Evolutionary conservation across 1,140 invertebrate species (phyloP).

Genomic region (Cydia amplana): DNA sequence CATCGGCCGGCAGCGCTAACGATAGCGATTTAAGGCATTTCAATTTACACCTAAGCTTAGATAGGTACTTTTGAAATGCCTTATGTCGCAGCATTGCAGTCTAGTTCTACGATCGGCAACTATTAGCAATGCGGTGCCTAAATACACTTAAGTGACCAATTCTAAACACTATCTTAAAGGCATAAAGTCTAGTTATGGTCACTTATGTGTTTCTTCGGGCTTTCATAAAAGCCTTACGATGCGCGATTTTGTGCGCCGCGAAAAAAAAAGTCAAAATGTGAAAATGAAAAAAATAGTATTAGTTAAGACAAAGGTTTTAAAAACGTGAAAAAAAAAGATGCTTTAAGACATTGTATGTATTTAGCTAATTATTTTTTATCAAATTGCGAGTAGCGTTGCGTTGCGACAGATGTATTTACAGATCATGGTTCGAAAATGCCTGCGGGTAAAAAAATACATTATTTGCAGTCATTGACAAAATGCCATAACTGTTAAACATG

Average conservation of each 20-base stretch:
- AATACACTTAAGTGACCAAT: neutral
- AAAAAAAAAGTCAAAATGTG: constrained; percentile 28
- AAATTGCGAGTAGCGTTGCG: constrained; percentile 24
- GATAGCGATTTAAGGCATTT: neutral
- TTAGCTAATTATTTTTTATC: constrained; percentile 29
- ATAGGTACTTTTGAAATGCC: neutral
- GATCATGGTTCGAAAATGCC: neutral
- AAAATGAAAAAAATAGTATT: constrained; percentile 31
- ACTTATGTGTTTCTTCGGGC: no score
- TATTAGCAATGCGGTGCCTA: constrained; percentile 1
- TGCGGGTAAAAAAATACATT: neutral
- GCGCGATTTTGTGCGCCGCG: constrained; percentile 9
- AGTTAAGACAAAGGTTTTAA: constrained; percentile 24
- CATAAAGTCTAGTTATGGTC: neutral
- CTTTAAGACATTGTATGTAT: constrained; percentile 31
- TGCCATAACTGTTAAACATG: no score
- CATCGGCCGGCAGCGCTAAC: neutral
- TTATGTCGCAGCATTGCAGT: neutral
- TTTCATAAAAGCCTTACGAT: neutral
- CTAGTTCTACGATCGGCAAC: neutral
- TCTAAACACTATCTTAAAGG: neutral
- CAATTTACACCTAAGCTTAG: neutral
- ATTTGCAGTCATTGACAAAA: no score
- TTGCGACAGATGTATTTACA: neutral
- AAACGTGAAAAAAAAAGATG: constrained; percentile 29